Conservation (phyloP, 2,888 invertebrate species). For the Zygothrica quintamaculata region DNA sequence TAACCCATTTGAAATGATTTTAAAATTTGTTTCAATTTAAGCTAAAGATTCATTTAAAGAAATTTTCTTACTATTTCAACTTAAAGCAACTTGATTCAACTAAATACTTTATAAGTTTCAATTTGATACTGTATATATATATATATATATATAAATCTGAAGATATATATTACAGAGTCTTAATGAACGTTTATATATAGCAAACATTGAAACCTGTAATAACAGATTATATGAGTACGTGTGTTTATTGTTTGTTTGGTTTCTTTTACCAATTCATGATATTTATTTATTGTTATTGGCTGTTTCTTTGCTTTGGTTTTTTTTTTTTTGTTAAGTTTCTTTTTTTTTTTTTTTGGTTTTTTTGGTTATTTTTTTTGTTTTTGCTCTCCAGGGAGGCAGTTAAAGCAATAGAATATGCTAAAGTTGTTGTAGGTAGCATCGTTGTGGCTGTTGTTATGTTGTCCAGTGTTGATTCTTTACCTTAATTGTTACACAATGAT, state of each 20-base stretch:
- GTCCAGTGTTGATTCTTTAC: slow-evolving; percentile 66
- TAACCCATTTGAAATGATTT: too few relatives aligned
- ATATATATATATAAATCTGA: too few relatives aligned
- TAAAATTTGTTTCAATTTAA: too few relatives aligned
- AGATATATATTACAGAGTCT: too few relatives aligned
- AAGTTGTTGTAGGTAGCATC: slow-evolving; percentile 25
- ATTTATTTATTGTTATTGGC: slow-evolving; percentile 30
- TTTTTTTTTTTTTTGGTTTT: slow-evolving; percentile 40
- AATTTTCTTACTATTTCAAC: too few relatives aligned
- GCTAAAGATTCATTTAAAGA: too few relatives aligned
- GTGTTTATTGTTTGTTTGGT: background rate
- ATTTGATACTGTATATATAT: too few relatives aligned
- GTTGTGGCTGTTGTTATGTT: slow-evolving; percentile 26
- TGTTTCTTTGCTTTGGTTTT: slow-evolving; percentile 8
- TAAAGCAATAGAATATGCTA: slow-evolving; percentile 2
- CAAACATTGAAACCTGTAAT: too few relatives aligned
- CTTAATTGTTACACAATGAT: slow-evolving; percentile 80
- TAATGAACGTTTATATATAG: too few relatives aligned
- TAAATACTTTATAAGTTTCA: too few relatives aligned
- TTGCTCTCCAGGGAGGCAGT: slow-evolving; percentile 36
- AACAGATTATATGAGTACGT: too few relatives aligned
- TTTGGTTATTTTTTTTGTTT: slow-evolving; percentile 12
- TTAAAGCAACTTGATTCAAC: too few relatives aligned
- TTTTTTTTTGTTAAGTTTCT: background rate
- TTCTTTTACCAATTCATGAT: slow-evolving; percentile 54